phyloP scores from a whole-genome alignment of 1,140 invertebrate species.

The Neuroterus valhalla region DNA sequence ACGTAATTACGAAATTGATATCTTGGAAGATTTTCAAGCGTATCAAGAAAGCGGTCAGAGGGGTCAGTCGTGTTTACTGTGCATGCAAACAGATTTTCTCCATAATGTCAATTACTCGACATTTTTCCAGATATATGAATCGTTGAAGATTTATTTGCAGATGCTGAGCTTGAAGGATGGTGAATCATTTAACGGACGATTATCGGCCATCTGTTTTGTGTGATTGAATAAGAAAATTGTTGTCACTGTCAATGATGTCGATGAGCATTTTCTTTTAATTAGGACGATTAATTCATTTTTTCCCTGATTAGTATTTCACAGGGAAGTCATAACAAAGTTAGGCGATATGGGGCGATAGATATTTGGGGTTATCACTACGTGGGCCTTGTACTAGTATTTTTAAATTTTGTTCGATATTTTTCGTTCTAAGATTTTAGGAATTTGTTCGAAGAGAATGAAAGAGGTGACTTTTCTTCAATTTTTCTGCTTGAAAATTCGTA shows the following conservation, averaged over 20 bases:
- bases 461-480: too few species aligned
- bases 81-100: neutral
- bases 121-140: constrained; percentile 19
- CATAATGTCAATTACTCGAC: neutral
- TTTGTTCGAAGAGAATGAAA: too few species aligned
- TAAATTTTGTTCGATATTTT: too few species aligned
- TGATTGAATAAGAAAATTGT: constrained; percentile 3
- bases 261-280: constrained; percentile 8
- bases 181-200: constrained; percentile 22
- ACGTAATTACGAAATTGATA: constrained; percentile 3
- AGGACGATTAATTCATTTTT: constrained; percentile 16
- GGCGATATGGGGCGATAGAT: neutral
- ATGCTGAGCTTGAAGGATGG: neutral
- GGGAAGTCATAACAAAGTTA: neutral
- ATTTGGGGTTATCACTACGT: neutral
- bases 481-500: too few species aligned
- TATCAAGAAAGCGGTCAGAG: constrained; percentile 10
- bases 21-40: neutral
- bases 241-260: neutral
- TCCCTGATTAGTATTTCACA: neutral
- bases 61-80: constrained; percentile 8
- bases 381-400: too few species aligned
- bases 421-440: too few species aligned
- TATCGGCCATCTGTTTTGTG: constrained; percentile 22
- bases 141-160: neutral